Base-by-base conservation (phyloP, 2,113 vertebrate species). In the Terrapene triunguis region DNA sequence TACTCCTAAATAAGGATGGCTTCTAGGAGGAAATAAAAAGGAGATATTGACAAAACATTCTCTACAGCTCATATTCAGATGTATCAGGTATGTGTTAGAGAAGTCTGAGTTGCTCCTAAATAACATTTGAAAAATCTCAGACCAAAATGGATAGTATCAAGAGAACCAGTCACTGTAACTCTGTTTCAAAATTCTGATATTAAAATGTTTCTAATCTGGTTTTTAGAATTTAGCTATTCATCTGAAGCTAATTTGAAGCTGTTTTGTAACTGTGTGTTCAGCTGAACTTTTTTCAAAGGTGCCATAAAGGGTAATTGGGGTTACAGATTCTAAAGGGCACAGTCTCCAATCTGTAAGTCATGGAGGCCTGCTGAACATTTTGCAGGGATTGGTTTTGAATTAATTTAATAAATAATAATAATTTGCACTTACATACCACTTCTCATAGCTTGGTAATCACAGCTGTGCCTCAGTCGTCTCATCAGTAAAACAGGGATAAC, bases 221-320 rank as follows among this genome's bases (percentile, higher is more conserved):
- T 69, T 89, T 78, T 14, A 74, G 29, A 94, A 22, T 93, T 19
- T 55, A 94, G 92, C 51, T 87, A 81, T 50, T 90, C 78, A 80
- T 32, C 84, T 55, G 44, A 82, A 97, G 95, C 94, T 96, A 96
- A 97, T 78, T 89, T 1, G 0, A 47, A 95, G 82, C 85, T 48
- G 65, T 29, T 95, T 92, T 84, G 32, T 89, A 95, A 95, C 95
- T 91, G 87, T 21, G 84, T 93, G 89, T 95, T 97, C 84, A 74
- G 78, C 59, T 95, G 94, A 96, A 95, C 10, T 35, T 90, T 51
- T 76, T 87, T 96, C 87, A 95, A 84, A 94, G 80, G 87, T 83
- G 92, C 90, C 81, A 48, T 53, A 92, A 93, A 96, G 90, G 90
- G 79, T 93, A 98, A 98, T 76, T 95, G 92, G 89, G 95, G 89